Conservation (phyloP, 2,797 vertebrate genomes). For the Eulemur mongoz region DNA sequence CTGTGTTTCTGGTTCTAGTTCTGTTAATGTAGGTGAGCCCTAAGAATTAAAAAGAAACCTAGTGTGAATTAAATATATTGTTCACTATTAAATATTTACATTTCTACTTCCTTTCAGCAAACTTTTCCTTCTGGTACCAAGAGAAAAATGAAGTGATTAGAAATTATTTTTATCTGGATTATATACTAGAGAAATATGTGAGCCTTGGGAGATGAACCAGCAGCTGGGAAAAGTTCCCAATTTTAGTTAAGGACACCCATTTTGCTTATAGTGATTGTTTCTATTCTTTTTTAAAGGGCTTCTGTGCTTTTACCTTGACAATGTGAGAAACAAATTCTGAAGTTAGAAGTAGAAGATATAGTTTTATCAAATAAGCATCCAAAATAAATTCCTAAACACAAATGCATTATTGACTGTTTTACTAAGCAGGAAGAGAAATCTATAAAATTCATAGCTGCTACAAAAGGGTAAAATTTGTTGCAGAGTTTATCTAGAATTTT, state of each 20-base stretch:
- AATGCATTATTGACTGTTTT: slow-evolving; percentile 38
- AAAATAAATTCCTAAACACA: slow-evolving; percentile 55
- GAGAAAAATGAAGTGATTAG: slow-evolving; percentile 55
- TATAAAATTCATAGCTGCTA: slow-evolving; percentile 43
- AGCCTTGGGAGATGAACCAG: slow-evolving; percentile 37
- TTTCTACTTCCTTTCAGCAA: slow-evolving; percentile 45
- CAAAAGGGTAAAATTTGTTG: neutral
- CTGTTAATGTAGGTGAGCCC: neutral
- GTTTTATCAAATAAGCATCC: slow-evolving; percentile 48
- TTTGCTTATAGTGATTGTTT: slow-evolving; percentile 46
- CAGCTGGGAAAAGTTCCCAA: slow-evolving; percentile 18
- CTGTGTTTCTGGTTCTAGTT: slow-evolving; percentile 41
- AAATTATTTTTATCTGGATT: slow-evolving; percentile 51
- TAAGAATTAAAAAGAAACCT: slow-evolving; percentile 54
- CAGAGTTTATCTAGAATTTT: slow-evolving; percentile 3
- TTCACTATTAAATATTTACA: slow-evolving; percentile 50
- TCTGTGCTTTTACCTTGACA: slow-evolving; percentile 62
- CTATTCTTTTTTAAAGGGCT: slow-evolving; percentile 36
- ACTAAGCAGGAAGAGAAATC: slow-evolving; percentile 18
- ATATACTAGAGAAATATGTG: slow-evolving; percentile 41
- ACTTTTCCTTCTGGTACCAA: neutral
- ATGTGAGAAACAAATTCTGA: slow-evolving; percentile 41
- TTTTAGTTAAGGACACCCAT: slow-evolving; percentile 42
- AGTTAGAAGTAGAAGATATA: slow-evolving; percentile 55
- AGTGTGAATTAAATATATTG: slow-evolving; percentile 34